These are phyloP conservation scores for Micrastur ruficollis DNA, from an alignment of 2,797 vertebrate species.

Conservation along the genomic window DNA sequence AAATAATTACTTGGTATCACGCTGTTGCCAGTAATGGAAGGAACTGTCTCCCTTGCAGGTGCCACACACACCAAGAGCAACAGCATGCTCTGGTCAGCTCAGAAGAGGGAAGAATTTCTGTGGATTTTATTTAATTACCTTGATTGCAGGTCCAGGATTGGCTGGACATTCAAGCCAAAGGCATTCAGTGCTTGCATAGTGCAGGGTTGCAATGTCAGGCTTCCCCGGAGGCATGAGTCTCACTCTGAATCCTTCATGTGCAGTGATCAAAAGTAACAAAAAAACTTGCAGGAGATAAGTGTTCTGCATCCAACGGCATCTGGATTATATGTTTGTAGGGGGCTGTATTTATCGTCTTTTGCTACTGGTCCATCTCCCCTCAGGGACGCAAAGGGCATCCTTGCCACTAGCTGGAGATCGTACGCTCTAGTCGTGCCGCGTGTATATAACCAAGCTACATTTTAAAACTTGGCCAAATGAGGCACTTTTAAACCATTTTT, in stretches of 20 bases:
- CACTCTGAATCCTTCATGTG: background rate
- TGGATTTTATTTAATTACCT: background rate
- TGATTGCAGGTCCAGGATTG: too few species aligned
- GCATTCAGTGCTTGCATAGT: background rate
- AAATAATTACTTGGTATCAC: background rate
- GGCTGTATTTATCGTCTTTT: background rate
- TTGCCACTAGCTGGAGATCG: accelerated
- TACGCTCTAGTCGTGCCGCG: accelerated
- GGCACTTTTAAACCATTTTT: accelerated
- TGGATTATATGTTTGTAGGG: background rate
- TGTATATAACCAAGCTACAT: accelerated
- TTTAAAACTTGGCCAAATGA: background rate
- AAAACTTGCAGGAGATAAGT: background rate
- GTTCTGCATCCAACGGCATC: background rate
- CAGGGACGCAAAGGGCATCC: background rate
- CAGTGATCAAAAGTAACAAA: background rate
- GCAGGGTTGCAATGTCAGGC: background rate
- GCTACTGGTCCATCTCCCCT: background rate
- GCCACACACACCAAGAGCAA: background rate
- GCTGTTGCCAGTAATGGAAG: background rate
- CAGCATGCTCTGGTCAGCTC: background rate
- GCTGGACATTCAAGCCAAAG: accelerated
- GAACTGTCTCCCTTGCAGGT: background rate
- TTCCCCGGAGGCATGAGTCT: background rate
- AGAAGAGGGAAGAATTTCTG: background rate